Base-by-base conservation (phyloP, 2,888 invertebrate species). In the Eristalis pertinax region DNA sequence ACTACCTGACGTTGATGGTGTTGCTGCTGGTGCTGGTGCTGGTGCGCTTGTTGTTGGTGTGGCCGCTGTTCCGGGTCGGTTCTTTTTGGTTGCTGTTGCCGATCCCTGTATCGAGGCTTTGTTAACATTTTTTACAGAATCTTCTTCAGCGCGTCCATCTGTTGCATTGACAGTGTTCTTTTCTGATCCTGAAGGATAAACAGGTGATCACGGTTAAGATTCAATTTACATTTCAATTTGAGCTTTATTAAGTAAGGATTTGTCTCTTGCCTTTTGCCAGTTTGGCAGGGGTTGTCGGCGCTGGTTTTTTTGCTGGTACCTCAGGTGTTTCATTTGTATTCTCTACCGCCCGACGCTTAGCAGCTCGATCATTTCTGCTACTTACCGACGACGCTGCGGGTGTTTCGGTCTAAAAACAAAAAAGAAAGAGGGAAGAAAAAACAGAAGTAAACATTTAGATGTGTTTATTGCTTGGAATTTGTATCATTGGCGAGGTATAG, bases 351-450 rank as follows among this genome's bases (percentile, higher is more conserved):
- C 91, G 90, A 85, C 91, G 89, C 64, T 91, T 91, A 41, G 90
- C 90, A n/a, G 91, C 90, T 69, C 91, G 88, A 87, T 90, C 90
- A 38, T 89, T 89, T 67, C 91, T 90, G 82, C 90, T 90, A 73
- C 80, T 89, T 76, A 86, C 88, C 68, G 89, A 89, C 81, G 89
- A 81, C 79, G 89, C 88, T 77, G 85, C 84, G 70, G 88, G 78
- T 62, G 70, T 75, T 76, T 83, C 86, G 73, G 81, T 81, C 82
- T 86, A 60, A 3, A 10, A 62, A n/a, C n/a, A n/a, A n/a, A n/a
- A n/a, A n/a, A n/a, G n/a, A n/a, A n/a, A n/a, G n/a, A n/a, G n/a
- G n/a, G n/a, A 67, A 75, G 3, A 2, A 78, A 64, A 63, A 69
- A 60, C 56, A 13, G 7, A 68, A 67, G 24, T n/a, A 29, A 15